phyloP scores from a whole-genome alignment of 2,888 invertebrate species.

The Sarcophaga variegata region DNA sequence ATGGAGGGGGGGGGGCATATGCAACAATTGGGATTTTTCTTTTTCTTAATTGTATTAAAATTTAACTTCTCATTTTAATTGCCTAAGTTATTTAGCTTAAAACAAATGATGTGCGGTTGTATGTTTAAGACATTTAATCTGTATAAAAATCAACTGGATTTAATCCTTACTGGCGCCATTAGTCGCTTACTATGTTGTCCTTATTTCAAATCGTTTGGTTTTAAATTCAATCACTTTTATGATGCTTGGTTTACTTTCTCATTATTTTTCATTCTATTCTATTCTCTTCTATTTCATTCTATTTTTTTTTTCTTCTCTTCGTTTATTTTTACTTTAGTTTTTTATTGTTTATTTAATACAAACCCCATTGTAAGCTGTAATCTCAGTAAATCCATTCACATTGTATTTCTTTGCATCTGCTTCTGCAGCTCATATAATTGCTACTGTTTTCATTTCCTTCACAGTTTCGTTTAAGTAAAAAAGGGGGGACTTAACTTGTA shows the following conservation, averaged over 20 bases:
- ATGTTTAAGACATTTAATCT: neutral
- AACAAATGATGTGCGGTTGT: neutral
- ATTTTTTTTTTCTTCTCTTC: neutral
- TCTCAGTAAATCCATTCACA: neutral
- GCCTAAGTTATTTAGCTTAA: constrained; percentile 33
- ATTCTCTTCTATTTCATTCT: neutral
- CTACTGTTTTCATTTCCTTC: neutral
- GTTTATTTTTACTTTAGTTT: neutral
- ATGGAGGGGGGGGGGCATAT: too few species aligned
- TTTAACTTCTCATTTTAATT: constrained; percentile 4
- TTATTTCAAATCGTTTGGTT: constrained; percentile 16
- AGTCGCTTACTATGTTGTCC: constrained; percentile 19
- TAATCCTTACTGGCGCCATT: constrained; percentile 50
- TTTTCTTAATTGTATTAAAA: too few species aligned
- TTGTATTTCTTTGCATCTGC: neutral
- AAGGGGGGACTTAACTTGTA: constrained; percentile 22
- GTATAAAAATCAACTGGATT: constrained; percentile 15
- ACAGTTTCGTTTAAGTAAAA: neutral
- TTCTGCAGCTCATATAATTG: neutral
- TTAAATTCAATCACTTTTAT: constrained; percentile 21
- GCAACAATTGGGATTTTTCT: too few species aligned
- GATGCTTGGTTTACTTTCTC: neutral
- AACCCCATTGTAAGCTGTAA: constrained; percentile 32
- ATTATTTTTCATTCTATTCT: neutral
- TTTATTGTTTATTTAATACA: constrained; percentile 19